phyloP scores from a whole-genome alignment of 2,113 vertebrate species.

The Bubo blakistoni region DNA sequence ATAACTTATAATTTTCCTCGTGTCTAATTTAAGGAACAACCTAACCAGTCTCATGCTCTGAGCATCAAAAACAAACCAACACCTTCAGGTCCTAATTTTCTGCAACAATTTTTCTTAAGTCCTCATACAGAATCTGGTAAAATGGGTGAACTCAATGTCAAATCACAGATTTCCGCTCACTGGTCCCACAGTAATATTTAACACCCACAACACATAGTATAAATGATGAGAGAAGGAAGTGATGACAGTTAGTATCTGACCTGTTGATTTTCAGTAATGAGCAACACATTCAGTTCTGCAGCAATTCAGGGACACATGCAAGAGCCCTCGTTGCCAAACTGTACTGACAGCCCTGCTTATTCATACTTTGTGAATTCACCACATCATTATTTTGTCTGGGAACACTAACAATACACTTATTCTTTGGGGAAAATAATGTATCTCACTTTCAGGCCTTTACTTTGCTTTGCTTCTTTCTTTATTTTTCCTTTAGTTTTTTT shows the following conservation, averaged over 20 bases:
- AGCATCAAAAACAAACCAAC: neutral
- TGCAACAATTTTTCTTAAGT: neutral
- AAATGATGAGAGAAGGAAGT: neutral
- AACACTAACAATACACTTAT: neutral
- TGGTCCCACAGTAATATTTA: neutral
- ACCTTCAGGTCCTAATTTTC: neutral
- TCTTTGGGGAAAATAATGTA: neutral
- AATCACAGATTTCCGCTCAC: neutral
- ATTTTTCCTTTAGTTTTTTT: too few relatives aligned
- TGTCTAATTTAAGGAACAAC: neutral
- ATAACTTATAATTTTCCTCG: neutral
- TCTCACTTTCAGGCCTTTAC: neutral
- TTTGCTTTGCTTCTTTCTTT: neutral
- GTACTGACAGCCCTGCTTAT: neutral
- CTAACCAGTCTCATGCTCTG: neutral
- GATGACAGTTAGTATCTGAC: neutral
- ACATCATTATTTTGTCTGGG: neutral
- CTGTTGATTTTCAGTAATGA: neutral
- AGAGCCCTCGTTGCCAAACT: neutral
- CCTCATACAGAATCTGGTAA: neutral
- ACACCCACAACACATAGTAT: neutral
- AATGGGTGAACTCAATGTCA: neutral
- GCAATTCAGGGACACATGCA: neutral
- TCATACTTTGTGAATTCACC: neutral
- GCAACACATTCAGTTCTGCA: neutral